Evolutionary conservation across 35 echinoderm and acorn worm genomes (phyloP), one percentile per base, ranked within the genome.

Genomic region (Amphiura filiformis): DNA sequence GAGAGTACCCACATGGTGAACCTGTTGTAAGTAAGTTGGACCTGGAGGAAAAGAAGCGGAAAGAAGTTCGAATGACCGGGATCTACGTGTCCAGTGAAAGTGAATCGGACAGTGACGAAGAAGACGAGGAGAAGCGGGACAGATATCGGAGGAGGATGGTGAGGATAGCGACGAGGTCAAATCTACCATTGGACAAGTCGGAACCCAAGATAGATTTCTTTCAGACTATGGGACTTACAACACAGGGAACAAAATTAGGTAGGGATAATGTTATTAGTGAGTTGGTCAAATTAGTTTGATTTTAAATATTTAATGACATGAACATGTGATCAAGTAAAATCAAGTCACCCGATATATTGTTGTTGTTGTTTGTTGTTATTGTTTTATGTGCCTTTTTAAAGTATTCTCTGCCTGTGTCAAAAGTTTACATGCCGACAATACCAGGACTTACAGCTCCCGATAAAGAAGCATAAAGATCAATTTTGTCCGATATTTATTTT

Each of bases 51-150:
- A 89, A 87, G 56, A 81, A 84, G 76, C 57, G 90, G 70, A 39
- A 39, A 14, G 93, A 94, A 70, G 65, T 84, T 0, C 56, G 96
- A 77, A 61, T 65, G 0, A 99, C 75, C 32, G 96, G 96, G 1
- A 90, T 94, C 31, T 99, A 99, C 42, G 84, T 94, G 35, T 92
- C 93, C 17, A 99, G 96, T 41, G 93, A 94, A 39, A 99, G 96
- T 85, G 96, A 99, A 28, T 92, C 92, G 0, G 96, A 99, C 70
- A 99, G 87, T 65, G 96, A 99, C 23, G 96, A 99, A 65, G 96
- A 99, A 42, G 96, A 99, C 38, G 96, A 93, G 44, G 84, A 80
- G 0, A 99, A 93, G 76, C 87, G 87, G 75, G 90, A 94, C 20
- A 79, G 96, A 23, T 90, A 94, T 84, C 82, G 93, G 13, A 81